These are phyloP conservation scores for Pentamera pediparva DNA, from an alignment of 53 echinoderm and acorn worm species.

Conservation along the genomic window DNA sequence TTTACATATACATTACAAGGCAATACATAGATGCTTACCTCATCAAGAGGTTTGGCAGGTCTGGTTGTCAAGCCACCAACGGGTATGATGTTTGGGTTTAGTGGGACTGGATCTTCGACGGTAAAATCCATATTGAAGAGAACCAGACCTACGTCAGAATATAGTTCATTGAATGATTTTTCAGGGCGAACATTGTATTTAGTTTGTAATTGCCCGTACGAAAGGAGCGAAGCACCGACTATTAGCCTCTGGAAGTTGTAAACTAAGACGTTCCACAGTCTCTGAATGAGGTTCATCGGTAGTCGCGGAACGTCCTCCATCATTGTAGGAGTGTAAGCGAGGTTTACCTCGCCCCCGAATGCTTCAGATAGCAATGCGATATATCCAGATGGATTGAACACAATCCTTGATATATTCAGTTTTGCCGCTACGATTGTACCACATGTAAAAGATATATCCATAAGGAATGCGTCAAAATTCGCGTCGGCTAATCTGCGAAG, in stretches of 20 bases:
- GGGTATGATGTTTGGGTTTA: conserved; percentile 51
- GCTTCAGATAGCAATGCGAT: background rate
- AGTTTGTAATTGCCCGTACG: conserved; percentile 43
- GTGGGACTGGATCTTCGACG: conserved; percentile 38
- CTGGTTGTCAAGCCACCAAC: conserved; percentile 60
- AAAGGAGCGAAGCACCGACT: conserved; percentile 26
- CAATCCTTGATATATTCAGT: conserved; percentile 37
- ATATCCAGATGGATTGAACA: conserved; percentile 38
- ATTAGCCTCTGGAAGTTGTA: conserved; percentile 10
- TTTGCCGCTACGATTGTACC: conserved; percentile 42
- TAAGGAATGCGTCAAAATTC: conserved; percentile 48
- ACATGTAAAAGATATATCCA: conserved; percentile 55
- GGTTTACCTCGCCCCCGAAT: conserved; percentile 39
- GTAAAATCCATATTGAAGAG: conserved; percentile 60
- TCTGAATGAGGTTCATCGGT: conserved; percentile 56
- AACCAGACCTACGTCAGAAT: conserved; percentile 43
- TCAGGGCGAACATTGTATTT: conserved; percentile 42
- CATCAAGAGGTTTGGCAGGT: conserved; percentile 39
- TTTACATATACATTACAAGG: background rate
- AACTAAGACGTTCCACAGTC: conserved; percentile 45
- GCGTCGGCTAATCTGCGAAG: conserved; percentile 31
- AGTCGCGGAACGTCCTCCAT: conserved; percentile 34
- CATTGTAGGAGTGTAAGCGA: conserved; percentile 31
- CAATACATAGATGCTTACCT: conserved; percentile 28
- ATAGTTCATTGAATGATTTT: background rate